Evolutionary conservation across 1,140 invertebrate species (phyloP), one percentile per base, ranked within the genome.

Genomic region (Drosophila aff.): DNA sequence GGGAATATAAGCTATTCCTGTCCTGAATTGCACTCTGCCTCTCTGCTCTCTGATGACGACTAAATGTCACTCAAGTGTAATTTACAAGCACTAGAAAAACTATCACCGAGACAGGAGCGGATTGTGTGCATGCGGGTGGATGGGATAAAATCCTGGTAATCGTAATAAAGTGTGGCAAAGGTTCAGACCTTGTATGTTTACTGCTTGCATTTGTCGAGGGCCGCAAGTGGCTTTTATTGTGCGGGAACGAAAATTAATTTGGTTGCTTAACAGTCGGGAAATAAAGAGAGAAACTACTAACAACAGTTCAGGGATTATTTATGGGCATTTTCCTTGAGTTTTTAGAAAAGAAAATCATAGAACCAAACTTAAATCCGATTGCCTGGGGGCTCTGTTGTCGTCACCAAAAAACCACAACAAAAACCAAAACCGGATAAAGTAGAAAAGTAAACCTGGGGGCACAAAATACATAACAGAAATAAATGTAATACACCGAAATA

Each of bases 1-100:
- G 18, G 38, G n/a, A 33, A 11, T 49, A 13, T n/a, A 11, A 43
- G 31, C 10, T 21, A 66, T 43, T 66, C 21, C 26, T 36, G 47
- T 52, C 10, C 38, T 38, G 38, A 21, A 50, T 44, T 67, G 67
- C 49, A 67, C 47, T 38, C 26, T 49, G 43, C 31, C 31, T 23
- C 3, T 16, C 50, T 67, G 41, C 50, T 57, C 38, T 41, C 61
- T 65, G 75, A 82, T 72, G 75, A 82, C 59, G 66, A 82, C 75
- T 75, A 74, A 77, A 79, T 87, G 66, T 76, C 79, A 82, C 72
- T 83, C 53, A 47, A 83, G 84, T 71, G 60, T 74, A 85, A 78
- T 74, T 84, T 85, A 68, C 49, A 71, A 86, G 79, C 82, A 57
- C 63, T 68, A 60, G 38, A 84, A 71, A 85, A 86, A 87, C 18